Conservation (phyloP, 2,113 vertebrate species). For the Rattus rattus region DNA sequence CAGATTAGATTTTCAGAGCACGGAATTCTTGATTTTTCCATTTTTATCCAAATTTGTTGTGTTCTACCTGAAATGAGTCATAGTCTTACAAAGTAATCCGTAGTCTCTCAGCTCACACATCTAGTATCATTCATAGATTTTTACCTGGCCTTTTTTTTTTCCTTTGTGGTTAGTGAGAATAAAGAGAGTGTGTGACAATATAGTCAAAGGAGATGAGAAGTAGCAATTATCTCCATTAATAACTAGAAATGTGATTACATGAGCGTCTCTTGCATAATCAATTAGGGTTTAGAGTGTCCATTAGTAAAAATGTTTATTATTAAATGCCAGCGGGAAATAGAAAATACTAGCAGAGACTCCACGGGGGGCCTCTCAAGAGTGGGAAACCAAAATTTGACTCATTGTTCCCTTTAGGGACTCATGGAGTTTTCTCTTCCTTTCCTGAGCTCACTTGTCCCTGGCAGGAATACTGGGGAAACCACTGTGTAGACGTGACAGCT, state of each 20-base stretch:
- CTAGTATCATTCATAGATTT: constrained; percentile 16
- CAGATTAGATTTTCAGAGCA: constrained; percentile 19
- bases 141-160: constrained; percentile 28
- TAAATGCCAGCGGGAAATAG: constrained; percentile 71
- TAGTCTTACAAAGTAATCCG: not conserved
- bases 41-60: not conserved
- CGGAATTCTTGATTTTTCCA: not conserved
- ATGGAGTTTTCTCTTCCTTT: constrained; percentile 38
- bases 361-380: constrained; percentile 52
- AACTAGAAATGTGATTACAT: constrained; percentile 75
- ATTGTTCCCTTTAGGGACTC: constrained; percentile 58
- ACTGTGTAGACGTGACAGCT: not conserved
- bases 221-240: constrained; percentile 75
- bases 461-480: not conserved
- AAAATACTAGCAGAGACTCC: constrained; percentile 58
- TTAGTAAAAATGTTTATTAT: constrained; percentile 82
- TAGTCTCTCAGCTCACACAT: not conserved
- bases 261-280: constrained; percentile 71
- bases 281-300: constrained; percentile 75
- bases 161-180: constrained; percentile 45
- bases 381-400: constrained; percentile 61
- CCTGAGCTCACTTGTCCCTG: not conserved
- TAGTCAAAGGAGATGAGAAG: constrained; percentile 56
- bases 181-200: constrained; percentile 58
- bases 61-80: constrained; percentile 9